Base-by-base conservation (phyloP, 2,888 invertebrate genomes). In the Acheta domesticus region DNA sequence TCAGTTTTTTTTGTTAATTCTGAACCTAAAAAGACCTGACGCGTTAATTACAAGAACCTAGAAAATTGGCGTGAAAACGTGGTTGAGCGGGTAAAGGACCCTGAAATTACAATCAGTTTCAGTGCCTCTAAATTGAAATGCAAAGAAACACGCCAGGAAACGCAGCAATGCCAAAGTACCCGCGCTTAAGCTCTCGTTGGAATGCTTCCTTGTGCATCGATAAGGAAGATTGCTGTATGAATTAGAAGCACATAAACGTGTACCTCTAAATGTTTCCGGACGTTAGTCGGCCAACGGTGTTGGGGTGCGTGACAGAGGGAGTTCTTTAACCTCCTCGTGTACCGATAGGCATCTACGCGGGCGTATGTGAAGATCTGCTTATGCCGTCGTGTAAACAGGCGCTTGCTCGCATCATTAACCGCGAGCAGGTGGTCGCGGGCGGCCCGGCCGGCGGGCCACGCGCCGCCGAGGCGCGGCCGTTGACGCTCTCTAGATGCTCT, bases 301-400 rank as follows among this genome's bases (percentile, higher is more conserved):
- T 36, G 62, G 62, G 62, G 16, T 62, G 62, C 62, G 62, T 62
- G 62, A 62, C 62, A n/a, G n/a, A 62, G 36, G 36, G 4, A 62
- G 62, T 62, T 62, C 16, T 62, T 62, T 36, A 36, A 36, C 62
- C 62, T 19, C 62, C 62, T n/a, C n/a, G 14, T 19, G 62, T 62
- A 12, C 12, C n/a, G 62, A 62, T 62, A 62, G 62, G n/a, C n/a
- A 62, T 62, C 62, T 11, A 19, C 62, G 16, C 62, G 62, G n/a
- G 62, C n/a, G 62, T 62, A 62, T 62, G 62, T 19, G 62, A 62
- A 62, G 62, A 62, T 62, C 62, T 62, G 62, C 62, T 62, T n/a
- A 62, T 62, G 62, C n/a, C n/a, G 62, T n/a, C 16, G n/a, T 19
- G 62, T 62, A 62, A 62, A 62, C 62, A 36, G 36, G 36, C n/a